A percentile compares a stretch with the other conserved stretches of the same genome.
phyloP scores from a whole-genome alignment of 2,888 invertebrate genomes.

The Prionchulus punctatus region DNA sequence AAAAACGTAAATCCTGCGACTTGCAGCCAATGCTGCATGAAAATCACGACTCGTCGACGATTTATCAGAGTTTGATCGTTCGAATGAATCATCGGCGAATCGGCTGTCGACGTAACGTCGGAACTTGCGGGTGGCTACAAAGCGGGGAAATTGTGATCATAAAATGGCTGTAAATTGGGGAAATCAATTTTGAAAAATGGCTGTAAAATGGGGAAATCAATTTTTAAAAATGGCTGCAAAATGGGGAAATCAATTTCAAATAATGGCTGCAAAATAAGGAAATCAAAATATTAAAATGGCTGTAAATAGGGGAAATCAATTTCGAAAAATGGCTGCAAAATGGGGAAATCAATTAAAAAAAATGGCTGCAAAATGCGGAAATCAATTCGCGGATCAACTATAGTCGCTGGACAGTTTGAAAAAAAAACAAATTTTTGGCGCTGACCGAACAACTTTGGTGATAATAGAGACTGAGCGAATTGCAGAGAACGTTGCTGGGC shows the following conservation, averaged over 20 bases:
- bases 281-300: too few species aligned
- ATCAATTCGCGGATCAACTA: too few species aligned
- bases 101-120: not conserved
- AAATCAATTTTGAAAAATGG: too few species aligned
- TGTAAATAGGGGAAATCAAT: too few species aligned
- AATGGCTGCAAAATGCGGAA: too few species aligned
- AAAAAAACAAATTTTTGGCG: not conserved
- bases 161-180: too few species aligned
- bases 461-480: slow-evolving; percentile 27
- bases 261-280: not conserved
- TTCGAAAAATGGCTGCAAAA: not conserved
- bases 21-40: slow-evolving; percentile 57
- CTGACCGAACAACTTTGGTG: slow-evolving; percentile 16
- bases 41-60: slow-evolving; percentile 57
- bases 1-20: slow-evolving; percentile 56
- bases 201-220: not conserved
- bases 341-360: too few species aligned
- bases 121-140: too few species aligned
- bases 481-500: slow-evolving; percentile 49
- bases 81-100: not conserved
- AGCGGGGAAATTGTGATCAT: too few species aligned
- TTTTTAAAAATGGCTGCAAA: not conserved
- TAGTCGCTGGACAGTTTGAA: too few species aligned
- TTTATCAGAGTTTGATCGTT: slow-evolving; percentile 41
- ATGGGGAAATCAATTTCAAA: too few species aligned